These are phyloP conservation scores for Himalopsyche anomala DNA, from an alignment of 2,888 invertebrate species.

Conservation along the genomic window DNA sequence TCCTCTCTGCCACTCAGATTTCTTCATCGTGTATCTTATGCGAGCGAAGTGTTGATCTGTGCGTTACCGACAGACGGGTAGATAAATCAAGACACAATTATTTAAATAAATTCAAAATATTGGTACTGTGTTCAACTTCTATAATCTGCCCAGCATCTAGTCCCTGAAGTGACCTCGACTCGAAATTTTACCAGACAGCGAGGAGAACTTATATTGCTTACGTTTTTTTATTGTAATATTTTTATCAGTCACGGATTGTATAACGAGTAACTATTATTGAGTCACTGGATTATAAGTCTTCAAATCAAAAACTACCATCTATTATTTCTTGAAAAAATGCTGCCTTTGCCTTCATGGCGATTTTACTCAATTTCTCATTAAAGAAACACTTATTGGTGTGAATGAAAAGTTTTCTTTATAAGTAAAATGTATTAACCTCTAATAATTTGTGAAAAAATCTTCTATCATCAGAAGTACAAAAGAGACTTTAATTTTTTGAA, in stretches of 20 bases:
- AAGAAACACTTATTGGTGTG: no score
- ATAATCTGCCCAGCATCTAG: neutral
- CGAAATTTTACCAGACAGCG: neutral
- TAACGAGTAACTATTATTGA: neutral
- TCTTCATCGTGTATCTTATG: neutral
- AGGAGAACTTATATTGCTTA: constrained; percentile 14
- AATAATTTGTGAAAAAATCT: no score
- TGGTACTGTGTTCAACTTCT: neutral
- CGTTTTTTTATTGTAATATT: neutral
- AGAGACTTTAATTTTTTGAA: no score
- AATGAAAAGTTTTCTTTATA: no score
- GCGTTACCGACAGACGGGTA: neutral
- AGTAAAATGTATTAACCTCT: no score
- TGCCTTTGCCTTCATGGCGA: no score
- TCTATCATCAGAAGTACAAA: no score
- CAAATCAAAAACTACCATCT: no score
- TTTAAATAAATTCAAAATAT: neutral
- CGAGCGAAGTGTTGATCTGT: no score
- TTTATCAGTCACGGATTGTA: constrained; percentile 6
- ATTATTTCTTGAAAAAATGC: no score
- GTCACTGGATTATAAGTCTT: neutral
- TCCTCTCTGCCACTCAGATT: neutral
- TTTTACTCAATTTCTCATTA: no score
- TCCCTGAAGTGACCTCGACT: constrained; percentile 26
- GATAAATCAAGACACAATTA: no score